Percentiles rank a stretch among this genome's conserved stretches.
These are phyloP conservation scores for Polyodon spathula DNA, from an alignment of 2,113 vertebrate species.

Conservation along the genomic window DNA sequence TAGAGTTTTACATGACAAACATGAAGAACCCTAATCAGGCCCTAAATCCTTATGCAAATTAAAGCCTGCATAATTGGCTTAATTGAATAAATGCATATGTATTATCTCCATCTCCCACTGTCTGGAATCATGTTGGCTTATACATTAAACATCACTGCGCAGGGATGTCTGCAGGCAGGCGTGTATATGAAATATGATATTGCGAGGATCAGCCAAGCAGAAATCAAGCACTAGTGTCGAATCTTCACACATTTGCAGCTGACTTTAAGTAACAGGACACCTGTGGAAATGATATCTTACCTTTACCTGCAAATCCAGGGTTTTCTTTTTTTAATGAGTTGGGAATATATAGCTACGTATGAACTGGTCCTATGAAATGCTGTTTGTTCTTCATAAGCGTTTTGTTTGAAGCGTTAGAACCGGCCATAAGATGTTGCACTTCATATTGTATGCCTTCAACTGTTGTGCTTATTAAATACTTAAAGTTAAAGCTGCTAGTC, in stretches of 20 bases:
- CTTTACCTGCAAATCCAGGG: constrained; percentile 36
- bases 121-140: constrained; percentile 53
- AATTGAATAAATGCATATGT: constrained; percentile 76
- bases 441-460: no score
- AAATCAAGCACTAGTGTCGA: constrained; percentile 48
- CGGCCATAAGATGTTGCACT: no score
- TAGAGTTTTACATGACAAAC: constrained; percentile 58
- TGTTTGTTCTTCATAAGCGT: no score
- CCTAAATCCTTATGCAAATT: constrained; percentile 62
- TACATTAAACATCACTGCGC: constrained; percentile 64
- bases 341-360: background rate
- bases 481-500: background rate
- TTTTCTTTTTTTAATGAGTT: constrained; percentile 6
- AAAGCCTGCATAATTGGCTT: constrained; percentile 56
- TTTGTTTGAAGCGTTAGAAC: constrained; percentile 27
- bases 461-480: no score
- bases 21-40: constrained; percentile 50
- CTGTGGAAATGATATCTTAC: constrained; percentile 62
- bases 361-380: no score
- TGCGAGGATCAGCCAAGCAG: constrained; percentile 55
- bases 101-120: constrained; percentile 49
- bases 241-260: constrained; percentile 49
- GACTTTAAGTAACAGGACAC: constrained; percentile 49
- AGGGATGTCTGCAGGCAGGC: constrained; percentile 52
- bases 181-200: constrained; percentile 60